Percentiles rank a stretch among this genome's conserved stretches.
phyloP scores from a whole-genome alignment of 2,888 invertebrate genomes.

The Hyposoter dolosus region DNA sequence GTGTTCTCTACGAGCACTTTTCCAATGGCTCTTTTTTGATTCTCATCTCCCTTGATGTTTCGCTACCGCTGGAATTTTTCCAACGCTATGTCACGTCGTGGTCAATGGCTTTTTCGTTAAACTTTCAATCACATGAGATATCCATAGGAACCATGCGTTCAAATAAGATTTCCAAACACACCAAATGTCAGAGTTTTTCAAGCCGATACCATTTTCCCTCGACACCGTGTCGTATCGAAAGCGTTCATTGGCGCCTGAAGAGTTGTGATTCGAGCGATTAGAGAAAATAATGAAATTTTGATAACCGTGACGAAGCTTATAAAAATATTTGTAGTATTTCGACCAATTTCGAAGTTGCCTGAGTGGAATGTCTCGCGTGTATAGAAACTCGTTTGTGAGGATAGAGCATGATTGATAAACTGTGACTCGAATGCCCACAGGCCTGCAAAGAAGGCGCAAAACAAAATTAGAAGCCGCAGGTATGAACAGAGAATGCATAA shows the following conservation, averaged over 20 bases:
- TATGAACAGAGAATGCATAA: neutral
- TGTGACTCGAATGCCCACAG: slow-evolving; percentile 10
- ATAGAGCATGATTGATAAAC: neutral
- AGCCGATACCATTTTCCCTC: neutral
- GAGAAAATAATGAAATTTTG: neutral
- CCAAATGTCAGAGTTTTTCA: slow-evolving; percentile 7
- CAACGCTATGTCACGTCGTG: slow-evolving; percentile 74
- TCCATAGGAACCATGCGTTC: slow-evolving; percentile 1
- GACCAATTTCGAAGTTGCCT: neutral
- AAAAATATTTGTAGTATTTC: neutral
- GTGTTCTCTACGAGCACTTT: slow-evolving; percentile 71
- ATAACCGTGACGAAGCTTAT: neutral
- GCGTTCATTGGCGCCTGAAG: neutral
- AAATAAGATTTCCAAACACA: slow-evolving; percentile 14
- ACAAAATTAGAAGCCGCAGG: neutral
- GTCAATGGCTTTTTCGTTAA: slow-evolving; percentile 77
- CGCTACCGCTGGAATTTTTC: slow-evolving; percentile 80
- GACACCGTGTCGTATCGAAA: neutral
- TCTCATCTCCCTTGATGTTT: slow-evolving; percentile 73
- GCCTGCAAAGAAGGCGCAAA: neutral
- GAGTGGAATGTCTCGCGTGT: neutral
- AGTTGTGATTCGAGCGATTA: neutral
- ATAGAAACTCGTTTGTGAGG: neutral
- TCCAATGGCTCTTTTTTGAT: slow-evolving; percentile 65
- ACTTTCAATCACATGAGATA: slow-evolving; percentile 29